Percentiles rank a stretch among this genome's conserved stretches.
Evolutionary conservation across 2,113 vertebrate species (phyloP).

Genomic region (Asarcornis scutulata): DNA sequence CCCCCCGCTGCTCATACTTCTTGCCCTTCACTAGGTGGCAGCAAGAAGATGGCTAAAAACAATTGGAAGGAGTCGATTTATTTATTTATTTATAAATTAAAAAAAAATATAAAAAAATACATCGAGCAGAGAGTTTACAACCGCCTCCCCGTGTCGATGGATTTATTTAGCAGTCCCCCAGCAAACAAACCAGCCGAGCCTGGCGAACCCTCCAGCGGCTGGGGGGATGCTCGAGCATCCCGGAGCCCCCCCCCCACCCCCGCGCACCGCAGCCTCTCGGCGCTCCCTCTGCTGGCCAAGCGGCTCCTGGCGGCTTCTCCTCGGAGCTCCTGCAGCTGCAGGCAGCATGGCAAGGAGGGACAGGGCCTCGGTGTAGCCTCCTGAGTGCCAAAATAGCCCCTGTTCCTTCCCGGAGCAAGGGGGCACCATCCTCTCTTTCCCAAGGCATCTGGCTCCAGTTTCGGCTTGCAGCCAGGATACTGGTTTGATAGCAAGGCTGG

Average conservation of each 20-base stretch:
- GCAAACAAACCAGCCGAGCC: not conserved
- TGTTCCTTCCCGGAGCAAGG: not conserved
- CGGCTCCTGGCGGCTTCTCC: too few species aligned
- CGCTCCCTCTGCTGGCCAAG: too few species aligned
- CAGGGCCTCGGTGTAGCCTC: not conserved
- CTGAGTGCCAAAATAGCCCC: not conserved
- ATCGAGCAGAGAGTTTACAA: not conserved
- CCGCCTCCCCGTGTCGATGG: not conserved
- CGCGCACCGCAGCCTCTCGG: too few species aligned
- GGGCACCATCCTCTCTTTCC: not conserved
- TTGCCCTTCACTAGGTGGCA: conserved; percentile 63
- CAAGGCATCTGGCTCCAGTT: not conserved
- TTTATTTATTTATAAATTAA: too few species aligned
- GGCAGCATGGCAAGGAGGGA: not conserved
- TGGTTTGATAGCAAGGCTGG: not conserved
- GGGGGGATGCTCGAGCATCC: too few species aligned
- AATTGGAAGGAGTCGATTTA: not conserved
- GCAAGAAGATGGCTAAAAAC: conserved; percentile 10
- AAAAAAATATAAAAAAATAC: too few species aligned
- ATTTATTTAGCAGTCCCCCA: not conserved
- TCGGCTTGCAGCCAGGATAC: not conserved
- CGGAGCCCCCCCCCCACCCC: too few species aligned
- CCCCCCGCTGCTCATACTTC: not conserved
- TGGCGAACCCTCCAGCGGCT: too few species aligned
- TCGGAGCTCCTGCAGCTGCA: too few species aligned